Conservation (phyloP, 2,113 vertebrate species). For the Otus sunia region DNA sequence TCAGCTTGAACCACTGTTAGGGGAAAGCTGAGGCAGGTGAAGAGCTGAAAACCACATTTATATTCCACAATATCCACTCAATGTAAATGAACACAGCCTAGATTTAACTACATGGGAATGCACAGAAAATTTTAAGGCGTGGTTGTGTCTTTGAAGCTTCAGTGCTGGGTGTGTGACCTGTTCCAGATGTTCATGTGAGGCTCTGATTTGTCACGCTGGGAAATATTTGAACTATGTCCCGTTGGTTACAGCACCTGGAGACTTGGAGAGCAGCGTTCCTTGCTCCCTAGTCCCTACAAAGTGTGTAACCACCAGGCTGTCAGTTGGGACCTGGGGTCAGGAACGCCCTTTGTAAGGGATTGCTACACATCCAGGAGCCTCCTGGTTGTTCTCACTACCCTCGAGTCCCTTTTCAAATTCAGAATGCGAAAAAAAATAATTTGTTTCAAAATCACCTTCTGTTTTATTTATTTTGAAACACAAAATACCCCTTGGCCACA, state of each 20-base stretch:
- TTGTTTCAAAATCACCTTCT: neutral
- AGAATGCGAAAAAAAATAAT: neutral
- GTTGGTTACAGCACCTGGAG: neutral
- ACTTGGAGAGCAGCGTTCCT: neutral
- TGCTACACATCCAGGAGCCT: neutral
- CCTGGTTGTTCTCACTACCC: neutral
- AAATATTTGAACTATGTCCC: neutral
- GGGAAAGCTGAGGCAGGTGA: neutral
- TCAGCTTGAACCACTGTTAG: neutral
- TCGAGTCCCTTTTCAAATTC: neutral
- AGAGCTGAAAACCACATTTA: neutral
- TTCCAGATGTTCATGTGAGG: neutral
- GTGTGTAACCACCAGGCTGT: neutral
- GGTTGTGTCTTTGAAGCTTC: neutral
- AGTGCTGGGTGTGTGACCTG: neutral
- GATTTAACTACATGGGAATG: rapidly evolving
- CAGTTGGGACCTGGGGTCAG: neutral
- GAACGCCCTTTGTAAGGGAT: neutral
- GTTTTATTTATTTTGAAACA: neutral
- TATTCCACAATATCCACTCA: neutral
- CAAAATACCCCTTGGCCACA: neutral
- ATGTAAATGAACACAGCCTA: rapidly evolving
- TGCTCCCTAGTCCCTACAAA: rapidly evolving
- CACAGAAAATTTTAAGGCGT: neutral
- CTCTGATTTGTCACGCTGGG: neutral